These are phyloP conservation scores for Anorthoa munda DNA, from an alignment of 2,888 invertebrate species.

Conservation along the genomic window DNA sequence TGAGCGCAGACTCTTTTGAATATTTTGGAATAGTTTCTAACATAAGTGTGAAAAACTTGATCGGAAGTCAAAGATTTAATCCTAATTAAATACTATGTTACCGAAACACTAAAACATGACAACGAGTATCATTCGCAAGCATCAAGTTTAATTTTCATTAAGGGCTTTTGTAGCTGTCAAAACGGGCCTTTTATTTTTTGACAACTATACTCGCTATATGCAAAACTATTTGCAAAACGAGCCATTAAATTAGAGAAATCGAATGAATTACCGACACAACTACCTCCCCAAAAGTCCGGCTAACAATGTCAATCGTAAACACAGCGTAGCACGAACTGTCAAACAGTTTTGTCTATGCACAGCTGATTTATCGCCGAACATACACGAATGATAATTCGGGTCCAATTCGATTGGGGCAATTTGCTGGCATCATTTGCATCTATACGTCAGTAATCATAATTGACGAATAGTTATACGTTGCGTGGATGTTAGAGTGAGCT, in stretches of 20 bases:
- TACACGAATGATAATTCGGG: constrained; percentile 63
- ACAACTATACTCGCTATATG: background rate
- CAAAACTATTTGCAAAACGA: background rate
- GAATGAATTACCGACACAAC: constrained; percentile 1
- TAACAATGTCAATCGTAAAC: constrained; percentile 38
- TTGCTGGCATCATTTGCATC: constrained; percentile 69
- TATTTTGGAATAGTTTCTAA: too few relatives aligned
- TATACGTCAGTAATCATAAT: constrained; percentile 69
- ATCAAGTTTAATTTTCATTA: too few relatives aligned
- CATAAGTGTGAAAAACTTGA: too few relatives aligned
- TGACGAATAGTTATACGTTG: constrained; percentile 63
- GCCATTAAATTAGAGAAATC: background rate
- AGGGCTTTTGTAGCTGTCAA: too few relatives aligned
- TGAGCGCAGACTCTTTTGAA: too few relatives aligned
- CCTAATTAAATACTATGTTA: too few relatives aligned
- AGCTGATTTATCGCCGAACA: constrained; percentile 63
- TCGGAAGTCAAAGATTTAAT: too few relatives aligned
- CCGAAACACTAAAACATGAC: too few relatives aligned
- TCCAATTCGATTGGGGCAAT: constrained; percentile 69
- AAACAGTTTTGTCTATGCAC: constrained; percentile 62
- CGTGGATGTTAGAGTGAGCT: constrained; percentile 12
- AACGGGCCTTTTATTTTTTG: too few relatives aligned
- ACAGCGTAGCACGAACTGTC: constrained; percentile 39
- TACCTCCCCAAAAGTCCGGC: background rate
- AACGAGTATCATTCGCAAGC: too few relatives aligned